Conservation (phyloP, 2,888 invertebrate genomes). For the Sphaerophoria rueppellii region DNA sequence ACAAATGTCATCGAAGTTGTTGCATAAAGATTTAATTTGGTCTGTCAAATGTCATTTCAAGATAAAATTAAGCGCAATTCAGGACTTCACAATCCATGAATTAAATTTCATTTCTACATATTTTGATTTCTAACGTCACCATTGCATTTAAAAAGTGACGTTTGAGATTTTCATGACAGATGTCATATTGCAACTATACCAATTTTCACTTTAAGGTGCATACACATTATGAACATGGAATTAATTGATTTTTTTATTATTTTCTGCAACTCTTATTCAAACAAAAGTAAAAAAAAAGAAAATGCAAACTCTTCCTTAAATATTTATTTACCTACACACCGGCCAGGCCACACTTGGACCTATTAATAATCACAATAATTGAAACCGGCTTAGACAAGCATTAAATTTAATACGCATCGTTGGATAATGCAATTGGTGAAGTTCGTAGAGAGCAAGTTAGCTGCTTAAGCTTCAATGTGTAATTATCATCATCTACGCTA, state of each 20-base stretch:
- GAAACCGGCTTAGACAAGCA: slow-evolving; percentile 69
- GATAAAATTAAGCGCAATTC: too few relatives aligned
- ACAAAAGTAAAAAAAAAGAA: slow-evolving; percentile 6
- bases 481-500: slow-evolving; percentile 56
- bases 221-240: slow-evolving; percentile 13
- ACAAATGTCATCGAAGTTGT: too few relatives aligned
- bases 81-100: too few relatives aligned
- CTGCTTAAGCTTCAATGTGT: slow-evolving; percentile 7
- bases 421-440: slow-evolving; percentile 56
- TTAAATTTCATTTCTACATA: too few relatives aligned
- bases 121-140: too few relatives aligned
- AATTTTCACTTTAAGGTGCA: slow-evolving; percentile 30
- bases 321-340: slow-evolving; percentile 24
- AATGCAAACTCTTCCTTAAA: slow-evolving; percentile 29
- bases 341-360: slow-evolving; percentile 50
- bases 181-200: not conserved
- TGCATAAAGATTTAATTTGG: too few relatives aligned
- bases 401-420: slow-evolving; percentile 72
- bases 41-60: too few relatives aligned
- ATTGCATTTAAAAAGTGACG: too few relatives aligned
- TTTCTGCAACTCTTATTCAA: not conserved
- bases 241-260: slow-evolving; percentile 18
- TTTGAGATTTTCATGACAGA: too few relatives aligned
- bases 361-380: slow-evolving; percentile 54
- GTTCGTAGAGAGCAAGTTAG: not conserved